These are phyloP conservation scores for Metridium senile DNA, from an alignment of 92 coral and sea anemone genomes.

Conservation along the genomic window DNA sequence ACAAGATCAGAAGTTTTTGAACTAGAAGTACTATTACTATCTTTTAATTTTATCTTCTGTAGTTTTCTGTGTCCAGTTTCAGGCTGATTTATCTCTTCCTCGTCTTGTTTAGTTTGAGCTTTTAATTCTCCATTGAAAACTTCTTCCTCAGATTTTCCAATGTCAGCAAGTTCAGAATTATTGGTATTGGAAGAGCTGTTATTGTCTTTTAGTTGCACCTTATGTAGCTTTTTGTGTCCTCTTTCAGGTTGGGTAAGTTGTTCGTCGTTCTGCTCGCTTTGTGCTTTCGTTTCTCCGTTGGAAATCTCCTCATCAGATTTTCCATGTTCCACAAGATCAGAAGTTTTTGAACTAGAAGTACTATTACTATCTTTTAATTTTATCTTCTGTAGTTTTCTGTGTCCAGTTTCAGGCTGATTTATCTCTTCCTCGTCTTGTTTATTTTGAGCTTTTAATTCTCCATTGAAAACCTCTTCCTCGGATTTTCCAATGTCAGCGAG, in stretches of 20 bases:
- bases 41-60: neutral
- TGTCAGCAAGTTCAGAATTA: neutral
- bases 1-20: too few species aligned
- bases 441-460: neutral
- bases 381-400: neutral
- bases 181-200: neutral
- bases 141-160: neutral
- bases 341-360: neutral
- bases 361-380: neutral
- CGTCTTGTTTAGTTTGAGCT: neutral
- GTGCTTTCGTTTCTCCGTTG: neutral
- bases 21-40: neutral
- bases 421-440: constrained; percentile 22
- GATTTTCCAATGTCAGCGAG: neutral
- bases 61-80: neutral
- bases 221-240: neutral
- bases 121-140: neutral
- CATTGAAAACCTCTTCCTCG: constrained; percentile 19
- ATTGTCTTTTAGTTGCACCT: neutral
- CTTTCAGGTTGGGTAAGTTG: neutral
- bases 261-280: neutral
- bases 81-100: neutral
- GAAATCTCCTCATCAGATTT: neutral
- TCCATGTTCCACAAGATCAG: neutral
- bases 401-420: neutral